Evolutionary conservation across 2,113 vertebrate species (phyloP), one percentile per base, ranked within the genome.

Genomic region (Callaeas wilsoni): DNA sequence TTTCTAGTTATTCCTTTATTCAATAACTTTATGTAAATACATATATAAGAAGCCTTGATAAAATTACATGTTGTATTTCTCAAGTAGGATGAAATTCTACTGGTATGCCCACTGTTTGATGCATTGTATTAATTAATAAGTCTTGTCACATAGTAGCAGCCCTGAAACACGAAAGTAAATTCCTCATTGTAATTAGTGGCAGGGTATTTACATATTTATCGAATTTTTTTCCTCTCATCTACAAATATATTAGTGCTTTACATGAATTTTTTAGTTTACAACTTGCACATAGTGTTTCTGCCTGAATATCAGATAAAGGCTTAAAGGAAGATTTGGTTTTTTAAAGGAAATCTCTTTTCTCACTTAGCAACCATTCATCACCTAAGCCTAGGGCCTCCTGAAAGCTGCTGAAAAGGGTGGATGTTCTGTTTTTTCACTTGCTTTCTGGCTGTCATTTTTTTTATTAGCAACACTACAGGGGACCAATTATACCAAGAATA

Each of bases 401-500:
- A 83, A 92, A 84, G 71, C 59, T 83, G 16, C 68, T 70, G 64
- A 70, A 90, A 91, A 83, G 47, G 64, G 73, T 71, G n/a, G 35
- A 63, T 84, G 44, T 77, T 88, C 27, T 70, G 69, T 0, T 79
- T 94, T 86, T 68, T 64, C 35, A 27, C 60, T 93, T 77, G 75
- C 27, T 93, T 87, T 94, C 82, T 94, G 41, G 16, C 68, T 90
- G 85, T 67, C 79, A 75, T 93, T 92, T 96, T 81, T 95, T 96
- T 94, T 96, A 97, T 91, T 94, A 94, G 79, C 56, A 50, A n/a
- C 75, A 70, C 85, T 95, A 67, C 44, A 60, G 90, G 95, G 50
- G 82, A 84, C 85, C 76, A 93, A 88, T 93, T 96, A 94, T 44
- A 94, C 56, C 33, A 92, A 74, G 79, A 93, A 94, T 94, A 96